A percentile compares a stretch with the other conserved stretches of the same genome.
These are phyloP conservation scores for Mythimna ferrago DNA, from an alignment of 2,888 invertebrate species.

Conservation along the genomic window DNA sequence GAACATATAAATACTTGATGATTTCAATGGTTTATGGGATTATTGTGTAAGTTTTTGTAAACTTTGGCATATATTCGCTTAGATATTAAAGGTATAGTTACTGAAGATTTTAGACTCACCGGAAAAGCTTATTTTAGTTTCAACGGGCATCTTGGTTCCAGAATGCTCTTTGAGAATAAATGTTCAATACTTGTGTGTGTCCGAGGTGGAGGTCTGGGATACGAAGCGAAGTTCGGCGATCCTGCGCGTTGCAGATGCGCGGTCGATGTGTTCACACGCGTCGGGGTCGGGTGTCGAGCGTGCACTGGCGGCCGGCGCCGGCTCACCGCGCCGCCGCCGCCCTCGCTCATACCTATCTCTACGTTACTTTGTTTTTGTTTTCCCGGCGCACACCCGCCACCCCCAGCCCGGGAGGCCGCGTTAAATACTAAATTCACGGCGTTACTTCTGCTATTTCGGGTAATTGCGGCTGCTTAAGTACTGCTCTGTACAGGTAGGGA, in stretches of 20 bases:
- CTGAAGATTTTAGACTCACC: constrained; percentile 79
- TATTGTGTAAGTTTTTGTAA: constrained; percentile 42
- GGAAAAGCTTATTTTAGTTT: constrained; percentile 89
- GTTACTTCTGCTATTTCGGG: constrained; percentile 60
- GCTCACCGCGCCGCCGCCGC: constrained; percentile 72
- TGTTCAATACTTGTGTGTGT: constrained; percentile 46
- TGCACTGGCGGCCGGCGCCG: constrained; percentile 79
- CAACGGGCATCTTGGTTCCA: constrained; percentile 83
- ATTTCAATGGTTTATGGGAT: constrained; percentile 16
- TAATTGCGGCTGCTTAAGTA: constrained; percentile 46
- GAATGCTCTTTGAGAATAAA: constrained; percentile 39
- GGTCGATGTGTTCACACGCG: constrained; percentile 76
- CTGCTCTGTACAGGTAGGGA: constrained; percentile 18
- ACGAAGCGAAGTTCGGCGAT: constrained; percentile 61
- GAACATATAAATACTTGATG: constrained; percentile 1
- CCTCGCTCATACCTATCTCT: constrained; percentile 73
- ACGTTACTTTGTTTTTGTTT: constrained; percentile 74
- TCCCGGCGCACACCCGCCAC: constrained; percentile 67
- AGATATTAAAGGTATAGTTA: constrained; percentile 36
- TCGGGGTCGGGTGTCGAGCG: constrained; percentile 78
- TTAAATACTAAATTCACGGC: constrained; percentile 62
- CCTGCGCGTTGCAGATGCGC: constrained; percentile 77
- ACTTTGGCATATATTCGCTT: constrained; percentile 32
- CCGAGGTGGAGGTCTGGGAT: constrained; percentile 50
- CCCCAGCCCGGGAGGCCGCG: constrained; percentile 50